Conservation (phyloP, 2,888 invertebrate genomes). For the Stenchaetothrips biformis region DNA sequence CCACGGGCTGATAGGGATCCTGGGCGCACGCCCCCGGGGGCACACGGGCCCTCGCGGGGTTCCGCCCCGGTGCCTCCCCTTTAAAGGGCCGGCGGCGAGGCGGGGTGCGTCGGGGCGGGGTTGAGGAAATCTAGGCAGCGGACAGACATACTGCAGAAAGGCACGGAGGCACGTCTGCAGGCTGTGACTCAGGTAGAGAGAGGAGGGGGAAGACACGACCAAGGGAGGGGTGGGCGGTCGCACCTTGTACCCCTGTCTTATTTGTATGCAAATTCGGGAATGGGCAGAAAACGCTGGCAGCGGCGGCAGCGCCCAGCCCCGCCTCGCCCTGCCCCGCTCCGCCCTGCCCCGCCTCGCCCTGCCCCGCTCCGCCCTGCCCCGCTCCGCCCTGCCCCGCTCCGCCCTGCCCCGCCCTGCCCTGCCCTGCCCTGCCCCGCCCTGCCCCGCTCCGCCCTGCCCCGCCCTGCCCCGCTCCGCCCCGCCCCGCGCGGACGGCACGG, state of each 20-base stretch:
- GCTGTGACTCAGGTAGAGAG: conserved; percentile 16
- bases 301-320: background rate
- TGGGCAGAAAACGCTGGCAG: conserved; percentile 19
- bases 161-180: conserved; percentile 22
- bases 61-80: background rate
- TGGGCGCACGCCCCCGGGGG: background rate
- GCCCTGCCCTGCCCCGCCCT: too few species aligned
- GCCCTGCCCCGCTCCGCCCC: too few species aligned
- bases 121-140: background rate
- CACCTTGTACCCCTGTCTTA: conserved; percentile 24
- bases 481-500: background rate
- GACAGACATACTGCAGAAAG: conserved; percentile 21
- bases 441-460: too few species aligned
- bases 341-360: too few species aligned
- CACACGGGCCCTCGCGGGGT: background rate
- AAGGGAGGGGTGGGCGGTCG: background rate
- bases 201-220: background rate
- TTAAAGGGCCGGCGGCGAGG: background rate
- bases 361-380: too few species aligned
- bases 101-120: background rate
- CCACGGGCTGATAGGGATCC: too few species aligned
- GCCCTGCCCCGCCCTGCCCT: too few species aligned
- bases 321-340: too few species aligned
- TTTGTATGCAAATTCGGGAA: conserved; percentile 25
- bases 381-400: too few species aligned